These are phyloP conservation scores for Linyphia triangularis DNA, from an alignment of 2,888 invertebrate species.

Conservation along the genomic window DNA sequence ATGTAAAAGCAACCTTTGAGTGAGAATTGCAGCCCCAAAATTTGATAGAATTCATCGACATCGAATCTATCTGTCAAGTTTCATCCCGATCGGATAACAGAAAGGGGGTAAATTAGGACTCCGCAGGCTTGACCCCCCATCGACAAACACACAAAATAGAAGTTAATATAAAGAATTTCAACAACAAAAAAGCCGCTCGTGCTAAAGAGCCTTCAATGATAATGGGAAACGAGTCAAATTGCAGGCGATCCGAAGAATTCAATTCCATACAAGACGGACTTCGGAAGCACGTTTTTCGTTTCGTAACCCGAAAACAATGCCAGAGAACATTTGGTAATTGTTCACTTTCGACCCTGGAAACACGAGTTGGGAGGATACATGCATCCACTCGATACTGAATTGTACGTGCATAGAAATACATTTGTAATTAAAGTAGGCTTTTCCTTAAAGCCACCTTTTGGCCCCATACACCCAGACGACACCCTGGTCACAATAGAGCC, in stretches of 20 bases:
- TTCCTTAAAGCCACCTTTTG: constrained; percentile 13
- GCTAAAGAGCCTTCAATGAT: not conserved
- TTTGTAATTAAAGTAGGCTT: constrained; percentile 26
- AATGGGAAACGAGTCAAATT: not conserved
- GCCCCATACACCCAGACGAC: constrained; percentile 36
- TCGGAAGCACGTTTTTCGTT: not conserved
- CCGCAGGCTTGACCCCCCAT: too few relatives aligned
- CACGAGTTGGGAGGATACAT: constrained; percentile 43
- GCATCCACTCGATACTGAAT: not conserved
- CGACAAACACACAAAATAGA: too few relatives aligned
- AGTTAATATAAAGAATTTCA: too few relatives aligned
- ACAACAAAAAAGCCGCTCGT: not conserved
- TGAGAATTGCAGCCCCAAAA: too few relatives aligned
- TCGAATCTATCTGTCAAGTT: too few relatives aligned
- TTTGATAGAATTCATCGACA: too few relatives aligned
- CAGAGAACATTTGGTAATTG: constrained; percentile 10
- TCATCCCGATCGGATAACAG: too few relatives aligned
- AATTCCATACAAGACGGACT: not conserved
- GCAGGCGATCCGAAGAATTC: not conserved
- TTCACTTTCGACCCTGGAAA: constrained; percentile 17
- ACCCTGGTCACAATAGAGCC: constrained; percentile 25
- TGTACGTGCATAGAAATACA: constrained; percentile 12
- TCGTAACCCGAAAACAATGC: not conserved
- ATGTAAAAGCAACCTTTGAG: too few relatives aligned
- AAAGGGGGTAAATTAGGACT: too few relatives aligned